phyloP scores from a whole-genome alignment of 2,797 vertebrate genomes.

The Chrosomus eos region DNA sequence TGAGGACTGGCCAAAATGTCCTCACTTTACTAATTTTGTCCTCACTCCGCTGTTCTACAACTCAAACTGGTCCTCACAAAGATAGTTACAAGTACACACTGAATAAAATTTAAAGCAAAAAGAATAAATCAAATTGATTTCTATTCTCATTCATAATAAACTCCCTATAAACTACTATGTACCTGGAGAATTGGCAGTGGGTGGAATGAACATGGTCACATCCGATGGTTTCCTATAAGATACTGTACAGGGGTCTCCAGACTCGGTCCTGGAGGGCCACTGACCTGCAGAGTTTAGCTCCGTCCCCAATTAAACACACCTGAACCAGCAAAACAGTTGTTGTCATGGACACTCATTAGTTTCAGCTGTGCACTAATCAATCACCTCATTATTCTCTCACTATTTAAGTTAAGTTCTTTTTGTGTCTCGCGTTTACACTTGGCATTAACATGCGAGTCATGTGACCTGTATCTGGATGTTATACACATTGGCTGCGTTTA shows the following conservation, averaged over 20 bases:
- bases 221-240: neutral
- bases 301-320: too few relatives aligned
- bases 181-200: neutral
- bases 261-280: too few relatives aligned
- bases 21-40: neutral
- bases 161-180: neutral
- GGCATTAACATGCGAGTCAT: too few relatives aligned
- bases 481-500: too few relatives aligned
- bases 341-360: too few relatives aligned
- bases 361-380: too few relatives aligned
- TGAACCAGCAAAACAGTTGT: too few relatives aligned
- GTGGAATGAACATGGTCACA: neutral
- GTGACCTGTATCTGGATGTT: too few relatives aligned
- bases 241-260: neutral
- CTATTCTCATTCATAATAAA: neutral
- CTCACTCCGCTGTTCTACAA: neutral
- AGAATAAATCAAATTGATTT: neutral
- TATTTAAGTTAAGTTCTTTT: too few relatives aligned
- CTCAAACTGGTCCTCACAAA: neutral
- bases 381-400: too few relatives aligned
- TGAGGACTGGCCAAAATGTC: neutral
- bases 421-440: too few relatives aligned
- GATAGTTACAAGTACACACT: neutral
- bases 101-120: neutral
- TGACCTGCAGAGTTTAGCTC: too few relatives aligned